Percentiles rank a stretch among this genome's conserved stretches.
Conservation (phyloP, 2,888 invertebrate species). For the Pyrrhosoma nymphula region DNA sequence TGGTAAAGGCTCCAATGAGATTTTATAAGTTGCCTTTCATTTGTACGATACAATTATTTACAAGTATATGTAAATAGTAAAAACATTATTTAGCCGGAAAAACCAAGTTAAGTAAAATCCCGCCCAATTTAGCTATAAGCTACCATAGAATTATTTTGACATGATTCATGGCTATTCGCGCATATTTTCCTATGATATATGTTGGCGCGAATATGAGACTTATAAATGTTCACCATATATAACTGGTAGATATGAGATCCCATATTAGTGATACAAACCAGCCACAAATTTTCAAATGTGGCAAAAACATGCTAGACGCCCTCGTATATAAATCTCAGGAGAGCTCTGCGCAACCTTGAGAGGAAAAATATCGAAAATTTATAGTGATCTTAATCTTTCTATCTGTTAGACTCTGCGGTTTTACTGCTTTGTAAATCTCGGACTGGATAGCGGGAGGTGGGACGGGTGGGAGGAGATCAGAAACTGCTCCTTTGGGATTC, state of each 20-base stretch:
- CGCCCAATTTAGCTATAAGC: too few species aligned
- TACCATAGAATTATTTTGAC: neutral
- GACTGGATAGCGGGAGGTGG: neutral
- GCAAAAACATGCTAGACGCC: neutral
- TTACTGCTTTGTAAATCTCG: constrained; percentile 10
- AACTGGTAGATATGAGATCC: neutral
- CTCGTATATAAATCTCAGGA: neutral
- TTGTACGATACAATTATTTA: too few species aligned
- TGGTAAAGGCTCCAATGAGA: too few species aligned
- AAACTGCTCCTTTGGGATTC: too few species aligned
- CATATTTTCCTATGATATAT: neutral
- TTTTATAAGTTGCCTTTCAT: too few species aligned
- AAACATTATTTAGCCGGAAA: too few species aligned
- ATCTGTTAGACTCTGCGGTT: neutral
- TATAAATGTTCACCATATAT: neutral
- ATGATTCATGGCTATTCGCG: neutral
- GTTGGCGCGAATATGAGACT: neutral
- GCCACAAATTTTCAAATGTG: neutral
- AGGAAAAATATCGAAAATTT: neutral
- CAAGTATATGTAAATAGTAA: too few species aligned
- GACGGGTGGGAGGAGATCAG: neutral
- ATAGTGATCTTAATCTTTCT: neutral
- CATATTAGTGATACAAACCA: neutral
- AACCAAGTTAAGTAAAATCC: too few species aligned
- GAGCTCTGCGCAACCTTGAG: neutral